Conservation (phyloP, 2,797 vertebrate genomes). For the Melopsittacus undulatus region DNA sequence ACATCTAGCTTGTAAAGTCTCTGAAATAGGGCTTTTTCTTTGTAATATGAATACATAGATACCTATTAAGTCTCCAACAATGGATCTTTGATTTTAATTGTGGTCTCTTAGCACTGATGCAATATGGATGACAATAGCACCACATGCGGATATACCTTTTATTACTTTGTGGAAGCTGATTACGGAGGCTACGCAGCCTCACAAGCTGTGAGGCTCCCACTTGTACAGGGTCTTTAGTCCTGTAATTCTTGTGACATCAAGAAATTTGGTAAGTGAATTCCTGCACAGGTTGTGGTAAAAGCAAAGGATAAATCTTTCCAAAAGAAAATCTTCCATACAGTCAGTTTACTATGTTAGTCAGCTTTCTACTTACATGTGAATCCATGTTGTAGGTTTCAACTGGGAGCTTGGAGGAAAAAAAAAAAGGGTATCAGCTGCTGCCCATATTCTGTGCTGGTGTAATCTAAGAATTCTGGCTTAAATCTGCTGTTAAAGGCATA, state of each 20-base stretch:
- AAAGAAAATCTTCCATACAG: not conserved
- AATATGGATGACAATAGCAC: not conserved
- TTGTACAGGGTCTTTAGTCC: not conserved
- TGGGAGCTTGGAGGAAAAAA: not conserved
- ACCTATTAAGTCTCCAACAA: not conserved
- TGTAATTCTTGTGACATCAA: not conserved
- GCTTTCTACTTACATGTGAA: not conserved
- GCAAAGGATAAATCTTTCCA: not conserved
- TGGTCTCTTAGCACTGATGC: not conserved
- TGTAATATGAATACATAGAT: not conserved
- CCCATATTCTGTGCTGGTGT: not conserved
- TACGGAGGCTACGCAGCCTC: not conserved
- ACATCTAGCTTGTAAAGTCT: not conserved
- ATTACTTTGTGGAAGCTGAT: not conserved
- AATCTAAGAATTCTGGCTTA: not conserved
- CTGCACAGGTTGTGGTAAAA: not conserved
- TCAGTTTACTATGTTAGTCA: not conserved
- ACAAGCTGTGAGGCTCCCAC: accelerated
- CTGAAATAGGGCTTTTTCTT: not conserved
- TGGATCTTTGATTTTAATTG: not conserved
- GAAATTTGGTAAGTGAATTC: not conserved
- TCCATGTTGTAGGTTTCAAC: not conserved
- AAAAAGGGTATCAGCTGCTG: not conserved
- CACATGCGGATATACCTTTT: not conserved
- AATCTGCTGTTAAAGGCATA: accelerated